Evolutionary conservation across 2,888 invertebrate species (phyloP), one percentile per base, ranked within the genome.

Genomic region (Priocnemis perturbator): DNA sequence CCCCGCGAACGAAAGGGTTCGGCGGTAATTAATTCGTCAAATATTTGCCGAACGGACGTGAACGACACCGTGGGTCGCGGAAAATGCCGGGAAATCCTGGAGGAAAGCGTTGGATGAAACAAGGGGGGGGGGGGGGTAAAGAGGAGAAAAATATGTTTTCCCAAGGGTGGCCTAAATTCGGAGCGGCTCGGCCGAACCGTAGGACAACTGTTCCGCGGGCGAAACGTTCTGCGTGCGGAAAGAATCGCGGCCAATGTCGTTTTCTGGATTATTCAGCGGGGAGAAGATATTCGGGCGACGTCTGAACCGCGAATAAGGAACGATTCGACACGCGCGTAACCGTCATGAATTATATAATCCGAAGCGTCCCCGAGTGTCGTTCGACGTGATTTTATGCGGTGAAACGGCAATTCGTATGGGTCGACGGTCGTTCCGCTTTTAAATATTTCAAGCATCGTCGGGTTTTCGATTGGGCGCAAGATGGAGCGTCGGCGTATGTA

Each of bases 341-440:
- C 26, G 26, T 63, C 44, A 11, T 79, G 55, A 79, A 79, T 69
- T 76, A 78, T 80, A n/a, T 79, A 23, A 79, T 11, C 50, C 19
- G 14, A 19, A 55, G 68, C 61, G 64, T 63, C 66, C 77, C 37
- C 57, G 11, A 57, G 48, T 73, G 67, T 71, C 71, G 67, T 71
- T 76, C 77, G 62, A 71, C 71, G 73, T 80, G 81, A 84, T 83
- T 80, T 72, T 80, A 77, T 78, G 11, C 73, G 82, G 75, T 83
- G 82, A 85, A 84, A 69, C 77, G 61, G 64, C 81, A 59, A 82
- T 85, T 83, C 74, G 79, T 81, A 85, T 85, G 85, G 74, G 76
- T 75, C 45, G 62, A 62, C 65, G 7, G 14, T 48, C 37, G 37
- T 3, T 9, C 37, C 7, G 37, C 4, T 37, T 37, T 37, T 37